phyloP scores from a whole-genome alignment of 2,113 vertebrate genomes.

The Psephotus haematonotus region DNA sequence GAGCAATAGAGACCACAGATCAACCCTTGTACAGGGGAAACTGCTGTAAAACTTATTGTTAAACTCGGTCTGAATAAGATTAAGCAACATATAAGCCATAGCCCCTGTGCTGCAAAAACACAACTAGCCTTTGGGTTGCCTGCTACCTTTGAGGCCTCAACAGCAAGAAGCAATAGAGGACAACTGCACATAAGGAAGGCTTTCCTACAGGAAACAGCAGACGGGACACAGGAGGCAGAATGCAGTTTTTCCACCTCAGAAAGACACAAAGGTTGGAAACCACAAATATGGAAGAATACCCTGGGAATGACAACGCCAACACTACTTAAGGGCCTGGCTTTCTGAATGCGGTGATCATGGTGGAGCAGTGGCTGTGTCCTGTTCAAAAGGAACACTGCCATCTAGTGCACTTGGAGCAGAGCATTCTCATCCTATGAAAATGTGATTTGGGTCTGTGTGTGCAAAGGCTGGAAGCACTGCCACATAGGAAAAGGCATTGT shows the following conservation, averaged over 20 bases:
- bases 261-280: neutral
- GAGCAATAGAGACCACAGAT: neutral
- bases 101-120: neutral
- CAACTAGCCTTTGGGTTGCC: neutral
- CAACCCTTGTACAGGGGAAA: neutral
- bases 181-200: neutral
- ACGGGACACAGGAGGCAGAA: neutral
- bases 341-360: neutral
- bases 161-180: neutral
- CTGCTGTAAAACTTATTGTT: neutral
- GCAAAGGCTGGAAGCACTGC: neutral
- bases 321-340: neutral
- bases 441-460: neutral
- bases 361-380: neutral
- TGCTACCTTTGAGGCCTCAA: neutral
- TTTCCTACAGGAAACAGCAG: neutral
- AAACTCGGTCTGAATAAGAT: neutral
- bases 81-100: neutral
- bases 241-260: neutral
- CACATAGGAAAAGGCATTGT: neutral
- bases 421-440: neutral
- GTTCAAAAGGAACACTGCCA: conserved; percentile 59
- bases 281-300: neutral
- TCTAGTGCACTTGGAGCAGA: neutral
- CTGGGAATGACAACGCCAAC: neutral